Conservation (phyloP, 2,113 vertebrate species). For the Grus americana region DNA sequence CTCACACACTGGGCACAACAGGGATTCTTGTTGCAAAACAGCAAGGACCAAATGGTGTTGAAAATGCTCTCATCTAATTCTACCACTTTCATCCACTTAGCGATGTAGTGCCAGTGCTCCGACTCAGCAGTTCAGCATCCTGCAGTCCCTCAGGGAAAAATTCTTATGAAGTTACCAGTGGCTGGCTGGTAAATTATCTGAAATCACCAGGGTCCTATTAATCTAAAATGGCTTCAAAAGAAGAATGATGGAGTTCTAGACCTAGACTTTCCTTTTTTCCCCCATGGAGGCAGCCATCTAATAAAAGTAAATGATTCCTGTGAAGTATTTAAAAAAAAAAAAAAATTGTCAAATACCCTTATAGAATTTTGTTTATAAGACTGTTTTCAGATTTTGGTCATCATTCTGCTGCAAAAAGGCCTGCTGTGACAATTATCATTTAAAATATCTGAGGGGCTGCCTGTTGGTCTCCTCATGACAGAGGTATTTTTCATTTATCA, state of each 20-base stretch:
- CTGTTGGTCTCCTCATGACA: neutral
- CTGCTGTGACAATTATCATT: neutral
- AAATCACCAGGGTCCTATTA: conserved; percentile 63
- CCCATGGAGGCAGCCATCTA: neutral
- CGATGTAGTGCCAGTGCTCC: conserved; percentile 61
- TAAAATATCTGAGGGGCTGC: neutral
- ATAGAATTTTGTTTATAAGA: neutral
- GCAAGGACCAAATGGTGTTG: conserved; percentile 76
- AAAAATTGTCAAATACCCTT: neutral
- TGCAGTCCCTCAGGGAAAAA: conserved; percentile 66
- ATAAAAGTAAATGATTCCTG: conserved; percentile 35
- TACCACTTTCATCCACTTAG: conserved; percentile 81
- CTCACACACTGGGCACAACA: conserved; percentile 66
- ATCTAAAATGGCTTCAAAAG: conserved; percentile 78
- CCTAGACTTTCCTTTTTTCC: neutral
- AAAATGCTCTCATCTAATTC: conserved; percentile 83
- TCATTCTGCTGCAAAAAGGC: neutral
- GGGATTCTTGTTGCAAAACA: conserved; percentile 70
- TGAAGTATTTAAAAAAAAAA: neutral
- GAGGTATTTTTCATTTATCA: conserved; percentile 40
- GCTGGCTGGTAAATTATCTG: conserved; percentile 56
- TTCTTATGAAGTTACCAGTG: conserved; percentile 68
- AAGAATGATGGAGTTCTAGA: conserved; percentile 34
- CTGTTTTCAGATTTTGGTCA: neutral
- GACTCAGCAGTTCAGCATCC: conserved; percentile 65